Percentiles rank a stretch among this genome's conserved stretches.
These are phyloP conservation scores for Drosophila sp. DNA, from an alignment of 1,140 invertebrate genomes.

Conservation along the genomic window DNA sequence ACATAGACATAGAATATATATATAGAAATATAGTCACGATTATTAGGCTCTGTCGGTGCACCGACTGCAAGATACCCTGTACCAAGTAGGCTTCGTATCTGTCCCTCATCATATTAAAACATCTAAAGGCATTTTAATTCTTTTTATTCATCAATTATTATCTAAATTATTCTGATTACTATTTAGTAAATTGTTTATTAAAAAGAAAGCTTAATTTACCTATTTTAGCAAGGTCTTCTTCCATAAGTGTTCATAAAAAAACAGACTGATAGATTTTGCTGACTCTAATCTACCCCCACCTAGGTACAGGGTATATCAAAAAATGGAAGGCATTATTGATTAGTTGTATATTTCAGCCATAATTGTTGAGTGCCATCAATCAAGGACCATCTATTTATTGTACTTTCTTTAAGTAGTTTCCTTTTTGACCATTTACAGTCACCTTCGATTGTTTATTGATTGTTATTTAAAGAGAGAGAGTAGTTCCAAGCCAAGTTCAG, in stretches of 20 bases:
- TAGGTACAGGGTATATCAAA: not conserved
- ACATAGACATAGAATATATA: not conserved
- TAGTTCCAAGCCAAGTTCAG: not conserved
- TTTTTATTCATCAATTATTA: too few relatives aligned
- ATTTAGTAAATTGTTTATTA: too few relatives aligned
- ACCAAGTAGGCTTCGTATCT: not conserved
- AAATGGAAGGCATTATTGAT: not conserved
- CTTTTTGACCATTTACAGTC: not conserved
- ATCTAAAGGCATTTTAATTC: too few relatives aligned
- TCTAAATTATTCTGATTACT: too few relatives aligned
- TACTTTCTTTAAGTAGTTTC: conserved; percentile 3
- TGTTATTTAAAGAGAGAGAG: not conserved
- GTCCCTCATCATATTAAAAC: too few relatives aligned
- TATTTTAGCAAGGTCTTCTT: too few relatives aligned
- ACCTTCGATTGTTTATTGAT: not conserved
- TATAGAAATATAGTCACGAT: conserved; percentile 4
- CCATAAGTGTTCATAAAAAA: not conserved
- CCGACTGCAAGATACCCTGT: not conserved
- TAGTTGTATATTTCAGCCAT: not conserved
- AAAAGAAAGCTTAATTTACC: too few relatives aligned
- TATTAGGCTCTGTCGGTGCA: not conserved
- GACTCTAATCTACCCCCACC: not conserved
- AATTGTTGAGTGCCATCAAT: not conserved
- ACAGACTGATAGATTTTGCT: not conserved
- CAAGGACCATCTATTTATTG: conserved; percentile 5